These are phyloP conservation scores for Acomys russatus DNA, from an alignment of 2,797 vertebrate genomes.

Conservation along the genomic window DNA sequence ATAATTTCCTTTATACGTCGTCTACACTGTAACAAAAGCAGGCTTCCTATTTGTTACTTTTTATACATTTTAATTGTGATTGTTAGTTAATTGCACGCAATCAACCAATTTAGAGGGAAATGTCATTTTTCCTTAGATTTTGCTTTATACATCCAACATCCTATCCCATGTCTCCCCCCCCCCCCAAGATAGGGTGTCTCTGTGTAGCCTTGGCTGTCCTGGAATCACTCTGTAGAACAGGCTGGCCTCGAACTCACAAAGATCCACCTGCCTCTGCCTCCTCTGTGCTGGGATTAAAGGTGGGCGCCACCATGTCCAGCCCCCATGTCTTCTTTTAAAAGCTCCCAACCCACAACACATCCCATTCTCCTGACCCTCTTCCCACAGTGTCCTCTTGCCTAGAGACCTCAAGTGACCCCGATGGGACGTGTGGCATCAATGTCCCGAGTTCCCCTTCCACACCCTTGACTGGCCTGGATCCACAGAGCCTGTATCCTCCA, in stretches of 20 bases:
- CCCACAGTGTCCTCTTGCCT: neutral
- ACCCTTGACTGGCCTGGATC: neutral
- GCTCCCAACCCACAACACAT: neutral
- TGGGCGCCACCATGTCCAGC: no score
- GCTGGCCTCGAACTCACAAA: no score
- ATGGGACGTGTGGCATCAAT: no score
- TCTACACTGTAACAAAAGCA: neutral
- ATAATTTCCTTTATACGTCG: neutral
- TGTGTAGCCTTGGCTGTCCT: no score
- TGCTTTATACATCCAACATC: neutral
- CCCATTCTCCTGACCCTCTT: neutral
- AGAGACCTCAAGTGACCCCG: neutral
- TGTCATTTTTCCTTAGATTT: neutral
- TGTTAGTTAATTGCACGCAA: neutral
- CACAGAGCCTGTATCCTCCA: neutral
- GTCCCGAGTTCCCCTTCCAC: neutral
- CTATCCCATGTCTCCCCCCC: no score
- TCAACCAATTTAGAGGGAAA: neutral
- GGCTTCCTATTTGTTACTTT: neutral
- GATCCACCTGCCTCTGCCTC: no score
- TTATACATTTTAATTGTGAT: neutral
- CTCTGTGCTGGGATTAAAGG: no score
- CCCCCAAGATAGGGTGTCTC: no score
- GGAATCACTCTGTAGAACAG: no score
- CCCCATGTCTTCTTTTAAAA: neutral